Evolutionary conservation across 92 coral and sea anemone species (phyloP), one percentile per base, ranked within the genome.

Genomic region (Pocillopora grandis): DNA sequence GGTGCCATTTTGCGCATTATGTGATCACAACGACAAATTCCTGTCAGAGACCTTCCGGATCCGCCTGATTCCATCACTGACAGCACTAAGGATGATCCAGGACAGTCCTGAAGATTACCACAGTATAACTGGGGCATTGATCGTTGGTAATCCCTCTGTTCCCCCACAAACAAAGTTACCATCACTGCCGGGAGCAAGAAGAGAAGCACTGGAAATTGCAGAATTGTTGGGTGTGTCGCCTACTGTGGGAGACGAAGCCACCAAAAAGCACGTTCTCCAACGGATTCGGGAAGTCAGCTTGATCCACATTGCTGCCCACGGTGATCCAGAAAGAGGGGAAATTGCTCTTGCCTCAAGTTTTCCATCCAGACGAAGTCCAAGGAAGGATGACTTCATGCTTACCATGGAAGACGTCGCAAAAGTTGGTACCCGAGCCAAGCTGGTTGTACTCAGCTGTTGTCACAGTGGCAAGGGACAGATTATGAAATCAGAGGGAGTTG

Each of bases 261-360:
- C 77, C 7, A 80, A 80, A 23, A 42, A 80, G 9, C 52, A 80
- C 17, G 84, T 80, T 13, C 37, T 80, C 9, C 18, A 14, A 4
- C 42, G 77, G 62, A 65, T 80, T 20, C 64, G 13, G 36, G 58
- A 65, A 10, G 84, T 68, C 12, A 21, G 84, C 33, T 67, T 80
- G 84, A 76, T 68, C 48, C 84, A 80, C 55, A 65, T 80, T 58
- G 84, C 84, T 42, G 84, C 84, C 35, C 84, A 80, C 56, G 84
- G 84, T 31, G 61, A 80, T 68, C 9, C 84, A 66, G 76, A 80
- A 37, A 69, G 62, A 21, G 76, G 84, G 11, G 76, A 80, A 64
- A 80, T 68, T 42, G 76, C 65, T 67, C 76, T 80, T 33, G 84
- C 84, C 13, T 63, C 84, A 11, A 68, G 27, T 7, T 35, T 18